phyloP scores from a whole-genome alignment of 2,113 vertebrate species.

The Cheirogaleus medius region DNA sequence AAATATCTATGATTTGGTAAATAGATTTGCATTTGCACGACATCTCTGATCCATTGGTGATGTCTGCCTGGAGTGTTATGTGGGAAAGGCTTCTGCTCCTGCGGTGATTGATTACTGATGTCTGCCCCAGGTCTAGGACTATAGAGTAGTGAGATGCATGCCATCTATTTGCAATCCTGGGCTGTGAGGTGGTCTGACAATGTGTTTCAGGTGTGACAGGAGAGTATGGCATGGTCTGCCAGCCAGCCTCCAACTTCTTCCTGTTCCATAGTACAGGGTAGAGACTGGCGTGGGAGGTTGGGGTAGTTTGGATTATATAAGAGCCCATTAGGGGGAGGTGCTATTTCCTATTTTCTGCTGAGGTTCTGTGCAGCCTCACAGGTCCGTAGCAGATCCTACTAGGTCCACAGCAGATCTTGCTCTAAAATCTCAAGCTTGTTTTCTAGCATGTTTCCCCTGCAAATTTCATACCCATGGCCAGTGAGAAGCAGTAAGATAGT shows the following conservation, averaged over 20 bases:
- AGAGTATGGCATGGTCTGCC: background rate
- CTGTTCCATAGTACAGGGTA: background rate
- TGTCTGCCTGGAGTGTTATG: background rate
- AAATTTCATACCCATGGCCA: background rate
- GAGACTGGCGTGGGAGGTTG: background rate
- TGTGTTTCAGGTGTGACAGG: background rate
- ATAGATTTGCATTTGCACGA: background rate
- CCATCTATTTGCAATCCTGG: background rate
- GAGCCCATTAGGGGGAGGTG: background rate
- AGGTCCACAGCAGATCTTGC: background rate
- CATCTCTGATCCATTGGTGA: background rate
- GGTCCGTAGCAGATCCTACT: background rate
- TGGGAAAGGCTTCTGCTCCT: background rate
- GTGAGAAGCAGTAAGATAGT: background rate
- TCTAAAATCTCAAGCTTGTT: background rate
- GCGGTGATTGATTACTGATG: background rate
- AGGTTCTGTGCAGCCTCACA: background rate
- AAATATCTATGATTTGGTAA: background rate
- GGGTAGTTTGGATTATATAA: background rate
- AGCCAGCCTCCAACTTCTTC: background rate
- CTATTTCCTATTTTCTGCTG: background rate
- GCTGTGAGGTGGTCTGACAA: background rate
- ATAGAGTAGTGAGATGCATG: background rate
- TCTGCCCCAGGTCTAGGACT: background rate
- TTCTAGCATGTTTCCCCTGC: background rate